Conservation (phyloP, 2,797 vertebrate genomes). For the Holocentrus rufus region DNA sequence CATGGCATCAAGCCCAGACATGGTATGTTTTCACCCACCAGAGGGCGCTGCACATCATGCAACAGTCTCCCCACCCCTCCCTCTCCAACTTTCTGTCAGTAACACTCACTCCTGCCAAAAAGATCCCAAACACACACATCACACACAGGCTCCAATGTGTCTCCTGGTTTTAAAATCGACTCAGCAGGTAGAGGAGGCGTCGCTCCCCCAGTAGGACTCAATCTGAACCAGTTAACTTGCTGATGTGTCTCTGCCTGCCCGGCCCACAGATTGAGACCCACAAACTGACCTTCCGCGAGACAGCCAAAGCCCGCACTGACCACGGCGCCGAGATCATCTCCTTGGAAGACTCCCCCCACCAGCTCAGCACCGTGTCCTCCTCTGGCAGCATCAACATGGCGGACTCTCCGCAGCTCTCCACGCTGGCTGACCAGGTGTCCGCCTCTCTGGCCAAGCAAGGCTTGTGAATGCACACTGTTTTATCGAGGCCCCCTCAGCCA, state of each 20-base stretch:
- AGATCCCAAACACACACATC: not conserved
- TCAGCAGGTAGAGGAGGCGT: too few relatives aligned
- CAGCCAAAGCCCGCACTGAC: constrained; percentile 97
- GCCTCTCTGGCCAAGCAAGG: constrained; percentile 98
- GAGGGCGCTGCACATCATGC: constrained; percentile 8
- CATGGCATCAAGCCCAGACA: not conserved
- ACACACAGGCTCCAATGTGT: too few relatives aligned
- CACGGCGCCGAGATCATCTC: constrained; percentile 98
- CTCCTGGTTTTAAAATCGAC: too few relatives aligned
- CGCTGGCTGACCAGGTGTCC: constrained; percentile 95
- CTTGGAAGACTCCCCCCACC: constrained; percentile 90
- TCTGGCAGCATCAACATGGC: constrained; percentile 96
- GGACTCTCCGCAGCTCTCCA: constrained; percentile 96
- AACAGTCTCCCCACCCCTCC: too few relatives aligned
- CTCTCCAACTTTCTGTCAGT: not conserved
- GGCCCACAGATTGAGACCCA: constrained; percentile 91
- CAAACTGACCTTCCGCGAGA: constrained; percentile 96
- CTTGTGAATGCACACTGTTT: constrained; percentile 86
- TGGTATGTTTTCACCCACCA: constrained; percentile 6
- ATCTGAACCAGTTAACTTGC: not conserved
- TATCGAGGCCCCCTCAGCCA: constrained; percentile 30
- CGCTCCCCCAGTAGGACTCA: not conserved
- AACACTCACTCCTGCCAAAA: not conserved
- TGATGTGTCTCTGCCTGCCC: not conserved
- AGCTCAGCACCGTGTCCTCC: constrained; percentile 97